These are phyloP conservation scores for Drosophila nr. medialis DNA, from an alignment of 2,888 invertebrate genomes.

Conservation along the genomic window DNA sequence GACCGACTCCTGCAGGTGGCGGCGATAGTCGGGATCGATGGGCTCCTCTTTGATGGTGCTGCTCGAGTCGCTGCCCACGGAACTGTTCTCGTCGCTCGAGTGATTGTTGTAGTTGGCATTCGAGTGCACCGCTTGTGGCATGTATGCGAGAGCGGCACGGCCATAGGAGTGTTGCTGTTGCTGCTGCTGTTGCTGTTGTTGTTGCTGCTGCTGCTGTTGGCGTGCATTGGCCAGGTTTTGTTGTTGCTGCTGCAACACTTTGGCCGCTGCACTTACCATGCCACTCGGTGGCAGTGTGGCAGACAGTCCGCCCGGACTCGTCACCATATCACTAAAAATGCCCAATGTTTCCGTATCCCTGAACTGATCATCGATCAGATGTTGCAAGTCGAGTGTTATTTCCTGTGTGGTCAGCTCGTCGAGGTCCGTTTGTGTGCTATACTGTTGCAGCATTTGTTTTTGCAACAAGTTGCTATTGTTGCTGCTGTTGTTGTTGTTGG, in stretches of 20 bases:
- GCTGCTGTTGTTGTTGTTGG: slow-evolving; percentile 81
- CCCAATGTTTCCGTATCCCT: slow-evolving; percentile 91
- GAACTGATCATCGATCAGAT: slow-evolving; percentile 96
- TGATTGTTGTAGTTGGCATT: slow-evolving; percentile 85
- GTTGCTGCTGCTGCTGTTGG: slow-evolving; percentile 84
- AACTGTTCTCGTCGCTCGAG: slow-evolving; percentile 87
- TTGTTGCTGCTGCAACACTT: slow-evolving; percentile 83
- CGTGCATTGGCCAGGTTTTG: slow-evolving; percentile 73
- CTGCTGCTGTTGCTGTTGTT: slow-evolving; percentile 81
- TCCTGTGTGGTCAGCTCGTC: slow-evolving; percentile 96
- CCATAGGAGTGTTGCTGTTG: slow-evolving; percentile 85
- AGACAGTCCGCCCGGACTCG: slow-evolving; percentile 84
- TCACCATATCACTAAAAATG: slow-evolving; percentile 93
- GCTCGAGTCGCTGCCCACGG: slow-evolving; percentile 88
- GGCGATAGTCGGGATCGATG: slow-evolving; percentile 91
- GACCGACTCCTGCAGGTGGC: slow-evolving; percentile 86
- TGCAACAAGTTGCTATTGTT: slow-evolving; percentile 86
- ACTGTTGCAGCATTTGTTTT: slow-evolving; percentile 88
- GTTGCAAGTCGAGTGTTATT: slow-evolving; percentile 95
- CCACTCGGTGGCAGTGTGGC: slow-evolving; percentile 84
- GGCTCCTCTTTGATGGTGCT: slow-evolving; percentile 95
- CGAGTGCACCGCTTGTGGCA: slow-evolving; percentile 96
- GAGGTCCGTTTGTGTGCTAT: slow-evolving; percentile 92
- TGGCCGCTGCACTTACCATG: slow-evolving; percentile 84
- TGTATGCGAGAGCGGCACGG: slow-evolving; percentile 92